Evolutionary conservation across 2,797 vertebrate genomes (phyloP).

Genomic region (Darevskia mixta): DNA sequence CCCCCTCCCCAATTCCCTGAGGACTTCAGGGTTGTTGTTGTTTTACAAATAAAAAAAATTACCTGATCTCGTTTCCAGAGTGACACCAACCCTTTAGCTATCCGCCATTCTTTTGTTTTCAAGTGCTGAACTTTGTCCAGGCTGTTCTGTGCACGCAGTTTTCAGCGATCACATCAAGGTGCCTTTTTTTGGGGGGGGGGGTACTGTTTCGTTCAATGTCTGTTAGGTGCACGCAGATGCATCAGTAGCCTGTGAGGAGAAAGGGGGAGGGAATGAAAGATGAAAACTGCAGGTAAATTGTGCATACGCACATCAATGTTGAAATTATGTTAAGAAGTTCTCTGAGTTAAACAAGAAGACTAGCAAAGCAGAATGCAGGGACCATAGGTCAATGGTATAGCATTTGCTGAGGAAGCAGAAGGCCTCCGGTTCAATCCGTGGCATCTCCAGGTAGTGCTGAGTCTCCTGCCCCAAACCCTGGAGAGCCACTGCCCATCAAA

Average conservation of each 20-base stretch:
- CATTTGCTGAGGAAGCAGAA: too few relatives aligned
- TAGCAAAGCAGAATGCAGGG: neutral
- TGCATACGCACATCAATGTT: too few relatives aligned
- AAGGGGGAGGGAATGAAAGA: neutral
- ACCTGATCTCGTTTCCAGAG: neutral
- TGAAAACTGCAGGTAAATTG: neutral
- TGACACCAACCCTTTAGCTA: neutral
- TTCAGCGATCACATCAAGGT: neutral
- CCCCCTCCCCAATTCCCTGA: neutral
- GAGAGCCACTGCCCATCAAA: too few relatives aligned
- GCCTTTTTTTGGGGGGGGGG: neutral
- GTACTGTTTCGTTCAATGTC: neutral
- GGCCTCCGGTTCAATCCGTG: too few relatives aligned
- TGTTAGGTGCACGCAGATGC: neutral
- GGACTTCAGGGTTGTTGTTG: too few relatives aligned
- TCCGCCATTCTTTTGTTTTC: neutral
- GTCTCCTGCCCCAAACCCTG: too few relatives aligned
- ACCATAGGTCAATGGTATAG: too few relatives aligned
- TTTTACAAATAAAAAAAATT: too few relatives aligned
- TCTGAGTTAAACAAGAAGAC: neutral
- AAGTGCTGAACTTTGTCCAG: neutral
- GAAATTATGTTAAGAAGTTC: neutral
- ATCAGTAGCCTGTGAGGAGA: neutral
- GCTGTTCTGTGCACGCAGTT: too few relatives aligned
- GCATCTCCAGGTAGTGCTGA: too few relatives aligned